These are phyloP conservation scores for Cephus runcator DNA, from an alignment of 2,888 invertebrate genomes.

Conservation along the genomic window DNA sequence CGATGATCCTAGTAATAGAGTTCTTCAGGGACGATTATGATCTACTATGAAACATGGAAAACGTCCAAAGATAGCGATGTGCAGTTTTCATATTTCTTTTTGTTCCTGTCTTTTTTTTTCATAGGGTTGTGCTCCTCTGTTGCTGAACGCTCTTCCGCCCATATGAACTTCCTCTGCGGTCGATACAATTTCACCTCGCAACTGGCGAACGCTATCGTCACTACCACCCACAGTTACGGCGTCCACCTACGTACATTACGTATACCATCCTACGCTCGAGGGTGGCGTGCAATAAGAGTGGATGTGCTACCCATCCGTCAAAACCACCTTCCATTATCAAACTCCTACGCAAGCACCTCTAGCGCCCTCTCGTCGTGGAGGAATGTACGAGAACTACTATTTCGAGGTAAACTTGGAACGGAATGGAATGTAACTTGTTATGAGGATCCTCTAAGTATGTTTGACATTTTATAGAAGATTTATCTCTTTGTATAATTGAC, in stretches of 20 bases:
- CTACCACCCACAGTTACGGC: neutral
- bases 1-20: neutral
- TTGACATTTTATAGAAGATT: neutral
- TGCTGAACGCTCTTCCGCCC: slow-evolving; percentile 12
- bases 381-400: neutral
- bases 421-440: neutral
- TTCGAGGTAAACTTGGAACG: neutral
- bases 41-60: neutral
- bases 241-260: slow-evolving; percentile 13
- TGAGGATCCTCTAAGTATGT: neutral
- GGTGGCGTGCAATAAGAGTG: neutral
- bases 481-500: neutral
- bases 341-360: neutral
- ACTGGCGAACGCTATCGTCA: slow-evolving; percentile 35
- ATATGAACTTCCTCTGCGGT: slow-evolving; percentile 42
- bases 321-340: neutral
- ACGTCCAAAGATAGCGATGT: neutral
- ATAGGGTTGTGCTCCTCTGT: neutral
- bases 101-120: neutral
- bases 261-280: neutral
- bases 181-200: slow-evolving; percentile 53
- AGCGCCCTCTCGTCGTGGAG: neutral
- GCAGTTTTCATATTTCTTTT: neutral
- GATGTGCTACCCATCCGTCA: neutral
- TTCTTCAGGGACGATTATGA: neutral